phyloP scores from a whole-genome alignment of 2,888 invertebrate species.

The Dromius quadrimaculatus region DNA sequence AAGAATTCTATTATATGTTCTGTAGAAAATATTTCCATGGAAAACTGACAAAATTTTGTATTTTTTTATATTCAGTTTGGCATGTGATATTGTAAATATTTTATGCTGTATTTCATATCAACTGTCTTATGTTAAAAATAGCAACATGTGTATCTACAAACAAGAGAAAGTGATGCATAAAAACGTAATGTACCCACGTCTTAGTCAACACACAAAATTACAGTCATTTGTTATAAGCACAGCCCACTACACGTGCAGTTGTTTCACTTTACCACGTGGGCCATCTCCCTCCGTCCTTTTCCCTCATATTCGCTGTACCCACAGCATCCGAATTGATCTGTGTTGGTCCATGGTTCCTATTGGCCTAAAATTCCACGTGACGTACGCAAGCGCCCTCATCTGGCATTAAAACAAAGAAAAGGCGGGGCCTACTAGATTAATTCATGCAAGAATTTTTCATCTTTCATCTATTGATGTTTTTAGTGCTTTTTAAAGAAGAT shows the following conservation, averaged over 20 bases:
- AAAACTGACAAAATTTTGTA: no score
- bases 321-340: conserved; percentile 49
- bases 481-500: no score
- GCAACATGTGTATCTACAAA: conserved; percentile 36
- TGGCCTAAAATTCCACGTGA: conserved; percentile 58
- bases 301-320: no score
- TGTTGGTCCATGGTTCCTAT: conserved; percentile 25
- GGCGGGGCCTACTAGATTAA: conserved; percentile 62
- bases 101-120: no score
- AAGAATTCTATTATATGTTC: no score
- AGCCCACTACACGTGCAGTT: background rate
- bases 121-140: no score
- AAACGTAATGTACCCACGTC: conserved; percentile 9
- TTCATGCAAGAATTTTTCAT: no score
- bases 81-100: no score
- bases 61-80: no score
- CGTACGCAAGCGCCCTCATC: conserved; percentile 61
- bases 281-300: background rate
- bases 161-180: conserved; percentile 47
- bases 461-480: no score
- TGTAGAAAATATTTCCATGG: no score
- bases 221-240: background rate
- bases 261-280: background rate
- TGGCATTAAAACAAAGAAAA: conserved; percentile 63
- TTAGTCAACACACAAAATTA: background rate